Base-by-base conservation (phyloP, 1,140 invertebrate species). In the Drosophila parabipectinata region DNA sequence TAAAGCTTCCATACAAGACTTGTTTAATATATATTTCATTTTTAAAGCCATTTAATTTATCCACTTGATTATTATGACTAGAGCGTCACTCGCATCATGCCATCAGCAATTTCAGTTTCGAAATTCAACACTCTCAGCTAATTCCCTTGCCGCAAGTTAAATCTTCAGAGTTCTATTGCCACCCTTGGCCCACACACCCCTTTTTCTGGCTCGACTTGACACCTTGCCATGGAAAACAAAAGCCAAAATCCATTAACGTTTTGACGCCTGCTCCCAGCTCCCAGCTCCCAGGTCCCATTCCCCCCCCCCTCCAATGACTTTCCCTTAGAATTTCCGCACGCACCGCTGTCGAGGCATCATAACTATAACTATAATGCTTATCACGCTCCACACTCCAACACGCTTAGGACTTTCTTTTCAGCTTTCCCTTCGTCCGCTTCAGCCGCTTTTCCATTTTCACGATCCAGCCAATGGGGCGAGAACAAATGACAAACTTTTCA, bases 281-380 rank as follows among this genome's bases (percentile, higher is more conserved):
- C 45, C 24, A 14, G n/a, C 12, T 26, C 1, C 45, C 24, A 14
- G 21, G 21, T 21, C 3, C 6, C 37, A 15, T 9, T 7, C 44
- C 45, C 44, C 14, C 45, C 44, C 14, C 52, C 48, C 15, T 71
- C 71, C 56, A 57, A 50, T 32, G 32, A 32, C 61, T 45, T 63
- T 10, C 7, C 34, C 32, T 3, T 3, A 24, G 26, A 34, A 55
- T 44, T 32, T 47, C 59, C 51, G 48, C 54, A 59, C 68, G 41
- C 69, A 61, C 41, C 59, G 51, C 68, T 50, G 41, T 58, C 34
- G 24, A 18, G 67, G 68, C 69, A 74, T 50, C 66, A 69, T 69
- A 69, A 73, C 72, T 74, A 74, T 74, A 74, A 75, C 72, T 87
- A 88, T 88, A 88, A 78, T 82, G 80, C 82, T 88, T 87, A 87